A percentile compares a stretch with the other conserved stretches of the same genome.
These are phyloP conservation scores for Passerina amoena DNA, from an alignment of 2,113 vertebrate genomes.

Conservation along the genomic window DNA sequence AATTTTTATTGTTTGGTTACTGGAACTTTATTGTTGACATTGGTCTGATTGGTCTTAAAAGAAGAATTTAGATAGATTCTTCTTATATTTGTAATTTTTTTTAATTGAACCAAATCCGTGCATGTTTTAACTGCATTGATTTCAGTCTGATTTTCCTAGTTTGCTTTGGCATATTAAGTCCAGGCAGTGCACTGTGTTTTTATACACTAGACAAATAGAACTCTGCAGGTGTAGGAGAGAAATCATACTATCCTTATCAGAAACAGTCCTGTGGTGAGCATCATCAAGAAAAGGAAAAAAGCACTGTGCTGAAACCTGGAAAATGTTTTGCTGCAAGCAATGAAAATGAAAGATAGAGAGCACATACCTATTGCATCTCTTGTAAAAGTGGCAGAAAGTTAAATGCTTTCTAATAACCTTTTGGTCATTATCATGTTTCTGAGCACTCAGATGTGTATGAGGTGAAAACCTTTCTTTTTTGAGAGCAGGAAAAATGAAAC, in stretches of 20 bases:
- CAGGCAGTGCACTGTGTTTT: not conserved
- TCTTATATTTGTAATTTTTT: not conserved
- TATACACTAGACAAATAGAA: not conserved
- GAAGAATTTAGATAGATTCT: not conserved
- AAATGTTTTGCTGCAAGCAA: not conserved
- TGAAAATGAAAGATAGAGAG: not conserved
- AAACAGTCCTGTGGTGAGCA: not conserved
- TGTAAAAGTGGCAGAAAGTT: not conserved
- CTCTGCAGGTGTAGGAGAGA: not conserved
- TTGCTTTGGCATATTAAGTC: not conserved
- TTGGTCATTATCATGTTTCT: not conserved
- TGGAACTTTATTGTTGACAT: not conserved
- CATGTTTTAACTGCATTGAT: not conserved
- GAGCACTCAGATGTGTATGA: not conserved
- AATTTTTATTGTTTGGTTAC: not conserved
- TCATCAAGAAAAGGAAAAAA: not conserved
- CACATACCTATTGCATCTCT: not conserved
- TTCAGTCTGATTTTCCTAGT: not conserved
- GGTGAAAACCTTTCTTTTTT: not conserved
- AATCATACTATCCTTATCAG: not conserved
- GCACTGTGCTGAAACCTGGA: not conserved
- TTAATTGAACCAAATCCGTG: not conserved
- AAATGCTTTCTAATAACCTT: not conserved
- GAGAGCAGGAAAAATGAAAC: not conserved
- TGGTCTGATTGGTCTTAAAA: not conserved